Conservation (phyloP, 2,888 invertebrate species). For the Napeogenes inachia region DNA sequence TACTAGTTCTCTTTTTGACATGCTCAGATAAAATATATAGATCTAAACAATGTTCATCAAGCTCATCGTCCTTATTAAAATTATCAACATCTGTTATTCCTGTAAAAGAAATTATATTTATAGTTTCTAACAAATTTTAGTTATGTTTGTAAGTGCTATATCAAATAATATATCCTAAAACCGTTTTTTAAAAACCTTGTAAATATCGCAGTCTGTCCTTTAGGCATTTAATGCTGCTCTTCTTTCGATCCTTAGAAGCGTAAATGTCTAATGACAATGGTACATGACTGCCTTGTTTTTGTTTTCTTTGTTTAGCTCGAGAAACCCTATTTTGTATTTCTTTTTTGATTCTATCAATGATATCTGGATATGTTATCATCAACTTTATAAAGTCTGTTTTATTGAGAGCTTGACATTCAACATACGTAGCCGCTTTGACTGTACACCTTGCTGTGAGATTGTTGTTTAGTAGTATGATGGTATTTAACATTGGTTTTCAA, state of each 20-base stretch:
- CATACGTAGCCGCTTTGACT: constrained; percentile 72
- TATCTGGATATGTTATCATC: constrained; percentile 69
- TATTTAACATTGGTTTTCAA: not conserved
- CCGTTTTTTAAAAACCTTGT: constrained; percentile 47
- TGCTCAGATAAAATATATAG: constrained; percentile 69
- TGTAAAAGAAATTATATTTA: constrained; percentile 31
- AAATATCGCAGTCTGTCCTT: constrained; percentile 67
- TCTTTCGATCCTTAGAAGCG: constrained; percentile 64
- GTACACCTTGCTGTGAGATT: constrained; percentile 63
- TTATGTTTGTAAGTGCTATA: too few species aligned
- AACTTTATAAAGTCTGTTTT: constrained; percentile 68
- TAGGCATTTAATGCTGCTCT: constrained; percentile 70
- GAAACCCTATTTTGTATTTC: constrained; percentile 55
- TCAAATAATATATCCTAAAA: not conserved
- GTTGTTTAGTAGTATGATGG: too few species aligned
- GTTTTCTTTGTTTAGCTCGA: constrained; percentile 46
- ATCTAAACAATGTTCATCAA: constrained; percentile 63
- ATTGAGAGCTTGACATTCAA: constrained; percentile 73
- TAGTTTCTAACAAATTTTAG: too few species aligned
- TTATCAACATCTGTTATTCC: constrained; percentile 52
- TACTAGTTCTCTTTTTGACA: constrained; percentile 54
- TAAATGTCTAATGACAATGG: constrained; percentile 61
- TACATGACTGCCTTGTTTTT: constrained; percentile 35
- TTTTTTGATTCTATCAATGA: constrained; percentile 50
- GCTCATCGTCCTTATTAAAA: constrained; percentile 50